Evolutionary conservation across 30 jellyfish, hydroid and myxozoan genomes (phyloP).

Genomic region (Cassiopea xamachana): DNA sequence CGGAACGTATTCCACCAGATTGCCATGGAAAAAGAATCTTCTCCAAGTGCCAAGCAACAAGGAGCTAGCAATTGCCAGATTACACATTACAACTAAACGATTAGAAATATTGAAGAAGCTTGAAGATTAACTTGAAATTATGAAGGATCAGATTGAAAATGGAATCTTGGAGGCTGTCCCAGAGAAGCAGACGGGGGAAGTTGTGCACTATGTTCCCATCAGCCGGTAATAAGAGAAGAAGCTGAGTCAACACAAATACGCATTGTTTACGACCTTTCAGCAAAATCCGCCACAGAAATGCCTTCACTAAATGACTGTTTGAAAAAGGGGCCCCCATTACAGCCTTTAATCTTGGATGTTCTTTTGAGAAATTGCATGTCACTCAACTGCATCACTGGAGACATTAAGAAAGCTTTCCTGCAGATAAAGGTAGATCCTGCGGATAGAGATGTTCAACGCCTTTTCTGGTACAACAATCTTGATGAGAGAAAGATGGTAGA

Average conservation of each 20-base stretch:
- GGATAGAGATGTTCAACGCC: conserved; percentile 82
- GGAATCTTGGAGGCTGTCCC: conserved; percentile 79
- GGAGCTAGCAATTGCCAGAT: conserved; percentile 60
- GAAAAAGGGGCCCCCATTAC: conserved; percentile 84
- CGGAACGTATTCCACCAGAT: conserved; percentile 66
- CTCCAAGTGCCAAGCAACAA: conserved; percentile 55
- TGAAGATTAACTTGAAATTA: conserved; percentile 66
- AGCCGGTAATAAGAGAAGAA: conserved; percentile 69
- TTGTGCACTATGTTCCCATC: conserved; percentile 75
- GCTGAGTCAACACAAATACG: conserved; percentile 69
- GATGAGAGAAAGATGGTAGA: conserved; percentile 46
- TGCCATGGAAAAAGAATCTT: conserved; percentile 65
- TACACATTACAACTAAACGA: conserved; percentile 64
- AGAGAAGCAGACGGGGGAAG: conserved; percentile 71
- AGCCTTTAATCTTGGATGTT: conserved; percentile 60
- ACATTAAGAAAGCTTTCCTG: conserved; percentile 80
- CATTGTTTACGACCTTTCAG: conserved; percentile 73
- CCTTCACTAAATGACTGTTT: conserved; percentile 88
- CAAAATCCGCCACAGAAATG: conserved; percentile 48
- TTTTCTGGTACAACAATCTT: conserved; percentile 71
- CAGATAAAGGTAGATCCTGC: conserved; percentile 61
- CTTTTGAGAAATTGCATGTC: conserved; percentile 78
- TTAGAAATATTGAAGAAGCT: conserved; percentile 53
- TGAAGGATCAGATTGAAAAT: conserved; percentile 70
- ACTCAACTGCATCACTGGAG: conserved; percentile 71